Evolutionary conservation across 2,113 vertebrate species (phyloP).

Genomic region (Emydocephalus ijimae): DNA sequence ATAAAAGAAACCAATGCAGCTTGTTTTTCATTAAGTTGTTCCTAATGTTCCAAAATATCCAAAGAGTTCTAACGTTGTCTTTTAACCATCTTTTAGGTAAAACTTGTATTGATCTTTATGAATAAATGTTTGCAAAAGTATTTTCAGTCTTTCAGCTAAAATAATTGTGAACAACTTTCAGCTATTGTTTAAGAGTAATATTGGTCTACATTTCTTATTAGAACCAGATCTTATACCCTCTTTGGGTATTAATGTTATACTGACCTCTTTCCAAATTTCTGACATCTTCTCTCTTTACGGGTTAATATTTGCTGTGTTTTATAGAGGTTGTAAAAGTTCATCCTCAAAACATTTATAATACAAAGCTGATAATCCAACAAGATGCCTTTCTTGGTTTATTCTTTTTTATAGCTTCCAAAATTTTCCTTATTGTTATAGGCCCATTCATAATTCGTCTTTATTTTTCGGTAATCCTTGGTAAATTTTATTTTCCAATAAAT

Average conservation of each 20-base stretch:
- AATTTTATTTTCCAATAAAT: neutral
- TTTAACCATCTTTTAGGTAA: neutral
- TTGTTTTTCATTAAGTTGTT: neutral
- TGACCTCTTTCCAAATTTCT: neutral
- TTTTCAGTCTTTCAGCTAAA: neutral
- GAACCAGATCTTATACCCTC: neutral
- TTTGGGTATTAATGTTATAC: neutral
- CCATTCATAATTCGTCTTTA: neutral
- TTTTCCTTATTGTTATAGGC: neutral
- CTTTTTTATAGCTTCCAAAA: neutral
- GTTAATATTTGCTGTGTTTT: neutral
- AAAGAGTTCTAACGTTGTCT: neutral
- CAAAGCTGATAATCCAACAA: neutral
- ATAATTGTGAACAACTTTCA: neutral
- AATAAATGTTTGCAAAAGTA: neutral
- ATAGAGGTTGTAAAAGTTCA: neutral
- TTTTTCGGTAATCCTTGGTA: neutral
- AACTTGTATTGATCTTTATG: neutral
- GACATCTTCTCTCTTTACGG: neutral
- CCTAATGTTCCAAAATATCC: neutral
- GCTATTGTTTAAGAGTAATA: neutral
- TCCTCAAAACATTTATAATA: neutral
- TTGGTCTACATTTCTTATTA: neutral
- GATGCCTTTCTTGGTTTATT: neutral
- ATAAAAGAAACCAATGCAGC: neutral